phyloP scores from a whole-genome alignment of 2,113 vertebrate species.

The Antigone vipio region DNA sequence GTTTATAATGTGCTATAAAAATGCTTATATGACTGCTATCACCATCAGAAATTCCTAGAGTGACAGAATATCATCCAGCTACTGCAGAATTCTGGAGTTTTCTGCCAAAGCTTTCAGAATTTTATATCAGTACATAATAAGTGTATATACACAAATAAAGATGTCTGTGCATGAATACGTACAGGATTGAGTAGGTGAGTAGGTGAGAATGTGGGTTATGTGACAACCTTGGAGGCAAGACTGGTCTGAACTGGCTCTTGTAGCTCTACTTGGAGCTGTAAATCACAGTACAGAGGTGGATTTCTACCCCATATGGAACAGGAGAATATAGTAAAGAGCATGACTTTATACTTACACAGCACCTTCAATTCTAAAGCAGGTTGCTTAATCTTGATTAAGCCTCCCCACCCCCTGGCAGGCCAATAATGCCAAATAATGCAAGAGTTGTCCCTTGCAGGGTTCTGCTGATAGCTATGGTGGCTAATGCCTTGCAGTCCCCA shows the following conservation, averaged over 20 bases:
- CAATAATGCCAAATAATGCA: neutral
- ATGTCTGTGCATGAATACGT: neutral
- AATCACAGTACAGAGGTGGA: neutral
- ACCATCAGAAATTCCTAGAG: neutral
- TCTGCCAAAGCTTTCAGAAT: neutral
- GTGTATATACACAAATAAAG: neutral
- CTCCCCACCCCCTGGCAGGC: fast-evolving
- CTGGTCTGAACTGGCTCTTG: neutral
- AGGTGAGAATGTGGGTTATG: neutral
- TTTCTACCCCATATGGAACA: neutral
- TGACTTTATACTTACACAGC: neutral
- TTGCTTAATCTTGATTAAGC: neutral
- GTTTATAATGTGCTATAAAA: neutral
- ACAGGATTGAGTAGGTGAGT: neutral
- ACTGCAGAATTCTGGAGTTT: neutral
- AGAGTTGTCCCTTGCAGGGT: neutral
- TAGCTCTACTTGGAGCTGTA: neutral
- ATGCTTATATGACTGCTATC: neutral
- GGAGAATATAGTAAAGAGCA: neutral
- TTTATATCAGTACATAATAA: neutral
- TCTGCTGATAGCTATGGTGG: neutral
- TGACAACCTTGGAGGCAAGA: neutral
- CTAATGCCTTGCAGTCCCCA: neutral
- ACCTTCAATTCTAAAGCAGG: neutral
- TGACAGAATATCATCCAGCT: neutral